These are phyloP conservation scores for Entomyzon cyanotis DNA, from an alignment of 2,113 vertebrate species.

Conservation along the genomic window DNA sequence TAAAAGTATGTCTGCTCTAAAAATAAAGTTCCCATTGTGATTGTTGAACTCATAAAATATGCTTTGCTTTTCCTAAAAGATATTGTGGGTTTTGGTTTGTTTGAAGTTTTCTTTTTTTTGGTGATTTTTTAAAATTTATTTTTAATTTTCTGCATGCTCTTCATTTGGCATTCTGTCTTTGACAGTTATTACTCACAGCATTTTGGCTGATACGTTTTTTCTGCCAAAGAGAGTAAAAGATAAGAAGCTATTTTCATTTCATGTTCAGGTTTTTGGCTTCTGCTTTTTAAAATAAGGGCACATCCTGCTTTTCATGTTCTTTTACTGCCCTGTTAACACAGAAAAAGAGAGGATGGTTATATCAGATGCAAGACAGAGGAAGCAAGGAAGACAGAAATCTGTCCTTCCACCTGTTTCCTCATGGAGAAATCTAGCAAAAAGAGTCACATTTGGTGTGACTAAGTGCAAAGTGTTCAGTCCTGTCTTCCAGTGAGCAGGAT, in stretches of 20 bases:
- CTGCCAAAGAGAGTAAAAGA: slow-evolving; percentile 8
- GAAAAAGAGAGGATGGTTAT: not conserved
- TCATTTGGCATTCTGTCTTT: slow-evolving; percentile 16
- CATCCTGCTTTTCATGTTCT: slow-evolving; percentile 9
- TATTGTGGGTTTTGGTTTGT: not conserved
- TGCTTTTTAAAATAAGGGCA: not conserved
- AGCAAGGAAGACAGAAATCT: slow-evolving; percentile 38
- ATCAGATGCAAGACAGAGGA: slow-evolving; percentile 16
- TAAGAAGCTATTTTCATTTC: slow-evolving; percentile 1
- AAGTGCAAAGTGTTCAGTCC: not conserved
- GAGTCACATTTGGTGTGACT: not conserved
- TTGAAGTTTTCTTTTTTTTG: not conserved
- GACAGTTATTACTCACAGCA: slow-evolving; percentile 63
- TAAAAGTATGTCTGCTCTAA: not conserved
- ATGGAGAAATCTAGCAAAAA: not conserved
- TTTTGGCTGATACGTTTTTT: not conserved
- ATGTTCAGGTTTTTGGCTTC: slow-evolving; percentile 8
- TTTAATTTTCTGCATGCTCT: not conserved
- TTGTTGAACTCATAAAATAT: not conserved
- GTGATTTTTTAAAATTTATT: not conserved
- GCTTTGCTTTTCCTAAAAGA: not conserved
- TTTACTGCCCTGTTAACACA: not conserved
- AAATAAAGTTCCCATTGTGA: not conserved
- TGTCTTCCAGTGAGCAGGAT: not conserved
- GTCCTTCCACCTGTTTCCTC: slow-evolving; percentile 42